Conservation (phyloP, 2,888 invertebrate genomes). For the Pantelozetes paolii region DNA sequence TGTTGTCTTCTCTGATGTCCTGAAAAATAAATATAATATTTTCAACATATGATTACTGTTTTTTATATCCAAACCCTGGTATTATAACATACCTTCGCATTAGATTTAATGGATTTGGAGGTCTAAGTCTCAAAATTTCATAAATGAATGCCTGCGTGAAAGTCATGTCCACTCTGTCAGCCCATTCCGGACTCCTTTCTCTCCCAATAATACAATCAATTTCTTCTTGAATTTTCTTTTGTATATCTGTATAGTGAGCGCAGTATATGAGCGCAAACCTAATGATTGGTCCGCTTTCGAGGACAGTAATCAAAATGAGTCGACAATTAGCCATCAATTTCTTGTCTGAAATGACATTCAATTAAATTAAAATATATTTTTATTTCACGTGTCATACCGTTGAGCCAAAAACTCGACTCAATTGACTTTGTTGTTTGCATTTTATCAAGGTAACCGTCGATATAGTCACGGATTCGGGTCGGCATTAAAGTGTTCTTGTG, state of each 20-base stretch:
- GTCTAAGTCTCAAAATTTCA: slow-evolving; percentile 71
- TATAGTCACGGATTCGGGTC: background rate
- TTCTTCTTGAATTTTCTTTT: slow-evolving; percentile 60
- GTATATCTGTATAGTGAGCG: slow-evolving; percentile 59
- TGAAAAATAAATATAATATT: no score
- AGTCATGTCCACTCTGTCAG: slow-evolving; percentile 66
- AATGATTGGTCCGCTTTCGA: slow-evolving; percentile 46
- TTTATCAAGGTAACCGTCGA: background rate
- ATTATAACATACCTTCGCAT: slow-evolving; percentile 47
- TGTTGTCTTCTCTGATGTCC: no score
- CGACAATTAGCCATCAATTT: slow-evolving; percentile 47
- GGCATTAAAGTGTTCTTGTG: slow-evolving; percentile 45
- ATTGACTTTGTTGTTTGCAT: no score
- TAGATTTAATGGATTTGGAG: slow-evolving; percentile 46
- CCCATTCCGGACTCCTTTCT: slow-evolving; percentile 58
- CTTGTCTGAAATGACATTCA: slow-evolving; percentile 34
- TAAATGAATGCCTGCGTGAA: slow-evolving; percentile 72
- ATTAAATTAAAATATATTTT: no score
- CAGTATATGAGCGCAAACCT: slow-evolving; percentile 58
- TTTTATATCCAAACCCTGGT: no score
- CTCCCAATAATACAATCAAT: slow-evolving; percentile 62
- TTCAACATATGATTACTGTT: no score
- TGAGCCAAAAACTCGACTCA: background rate
- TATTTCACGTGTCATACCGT: no score
- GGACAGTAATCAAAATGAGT: slow-evolving; percentile 46